Conservation (phyloP, 1,140 invertebrate genomes). For the Drosophila lacteicornis region DNA sequence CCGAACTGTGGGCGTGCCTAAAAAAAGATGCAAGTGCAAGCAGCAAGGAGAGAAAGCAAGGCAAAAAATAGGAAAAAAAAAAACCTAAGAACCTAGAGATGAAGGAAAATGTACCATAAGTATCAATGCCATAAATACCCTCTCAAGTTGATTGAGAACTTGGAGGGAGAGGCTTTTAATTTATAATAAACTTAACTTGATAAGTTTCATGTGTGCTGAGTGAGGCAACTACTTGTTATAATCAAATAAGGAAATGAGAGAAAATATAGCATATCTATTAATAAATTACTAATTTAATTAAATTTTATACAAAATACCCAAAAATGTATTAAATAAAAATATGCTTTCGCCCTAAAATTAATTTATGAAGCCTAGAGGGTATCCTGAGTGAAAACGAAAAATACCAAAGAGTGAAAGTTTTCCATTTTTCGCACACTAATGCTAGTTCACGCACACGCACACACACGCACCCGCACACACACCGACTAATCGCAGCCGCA, state of each 20-base stretch:
- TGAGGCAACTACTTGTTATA: too few relatives aligned
- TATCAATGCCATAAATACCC: constrained; percentile 35
- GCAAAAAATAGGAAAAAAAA: not conserved
- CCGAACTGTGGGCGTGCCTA: constrained; percentile 40
- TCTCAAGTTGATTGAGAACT: not conserved
- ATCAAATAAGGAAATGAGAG: too few relatives aligned
- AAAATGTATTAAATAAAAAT: too few relatives aligned
- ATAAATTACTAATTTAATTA: not conserved
- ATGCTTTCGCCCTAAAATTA: not conserved
- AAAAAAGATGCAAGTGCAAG: constrained; percentile 63
- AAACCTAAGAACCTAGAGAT: not conserved
- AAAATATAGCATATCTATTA: not conserved
- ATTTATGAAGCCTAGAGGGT: constrained; percentile 5
- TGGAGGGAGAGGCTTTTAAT: too few relatives aligned
- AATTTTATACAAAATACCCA: too few relatives aligned
- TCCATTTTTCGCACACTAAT: constrained; percentile 33
- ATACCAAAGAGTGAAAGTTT: constrained; percentile 61
- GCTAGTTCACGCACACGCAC: constrained; percentile 7
- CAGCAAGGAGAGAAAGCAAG: constrained; percentile 3
- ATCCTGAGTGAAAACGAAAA: constrained; percentile 10
- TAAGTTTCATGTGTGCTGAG: too few relatives aligned
- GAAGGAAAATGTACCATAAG: not conserved
- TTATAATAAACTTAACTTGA: not conserved
- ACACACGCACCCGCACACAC: not conserved
- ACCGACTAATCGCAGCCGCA: constrained; percentile 30